Base-by-base conservation (phyloP, 2,888 invertebrate genomes). In the Rapana venosa region DNA sequence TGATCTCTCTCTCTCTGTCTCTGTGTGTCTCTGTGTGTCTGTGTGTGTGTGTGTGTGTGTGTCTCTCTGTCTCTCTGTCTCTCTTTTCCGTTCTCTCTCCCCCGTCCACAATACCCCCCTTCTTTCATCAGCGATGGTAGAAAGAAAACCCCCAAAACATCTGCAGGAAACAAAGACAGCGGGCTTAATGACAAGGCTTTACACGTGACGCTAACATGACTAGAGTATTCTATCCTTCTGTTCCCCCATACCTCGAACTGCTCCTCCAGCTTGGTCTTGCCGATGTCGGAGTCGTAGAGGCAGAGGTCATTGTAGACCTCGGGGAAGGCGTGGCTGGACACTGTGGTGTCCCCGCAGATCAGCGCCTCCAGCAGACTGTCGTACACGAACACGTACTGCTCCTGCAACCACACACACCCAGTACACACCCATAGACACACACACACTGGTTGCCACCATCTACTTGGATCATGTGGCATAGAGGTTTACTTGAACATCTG, bases 321-420 rank as follows among this genome's bases (percentile, higher is more conserved):
- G 11, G 93, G 93, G 90, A 94, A 95, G 88, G 94, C 93, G 74
- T 93, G 92, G 2, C 92, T 91, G 74, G 92, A 91, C 77, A 95
- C 93, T 8, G 94, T 92, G 8, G 95, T 95, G 90, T 95, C 94
- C 15, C 95, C 95, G 90, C 95, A 94, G 90, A 94, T 94, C 77
- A 95, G 91, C 8, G 95, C 94, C 90, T 95, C 95, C 86, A 95
- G 89, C 84, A 95, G 90, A 88, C 94, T 94, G 91, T 95, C 94
- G 91, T 95, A 95, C 66, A 95, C 94, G 92, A 95, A 95, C 88
- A 95, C 93, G 90, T 95, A 95, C 91, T 95, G 95, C 92, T 95
- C 95, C 95, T 95, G 92, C 5, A 92, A 32, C 13, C 30, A 79
- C 77, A 32, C 61, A 22, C 8, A 58, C 15, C 58, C 58, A 47